These are phyloP conservation scores for Octodon degus DNA, from an alignment of 2,113 vertebrate genomes.

Conservation along the genomic window DNA sequence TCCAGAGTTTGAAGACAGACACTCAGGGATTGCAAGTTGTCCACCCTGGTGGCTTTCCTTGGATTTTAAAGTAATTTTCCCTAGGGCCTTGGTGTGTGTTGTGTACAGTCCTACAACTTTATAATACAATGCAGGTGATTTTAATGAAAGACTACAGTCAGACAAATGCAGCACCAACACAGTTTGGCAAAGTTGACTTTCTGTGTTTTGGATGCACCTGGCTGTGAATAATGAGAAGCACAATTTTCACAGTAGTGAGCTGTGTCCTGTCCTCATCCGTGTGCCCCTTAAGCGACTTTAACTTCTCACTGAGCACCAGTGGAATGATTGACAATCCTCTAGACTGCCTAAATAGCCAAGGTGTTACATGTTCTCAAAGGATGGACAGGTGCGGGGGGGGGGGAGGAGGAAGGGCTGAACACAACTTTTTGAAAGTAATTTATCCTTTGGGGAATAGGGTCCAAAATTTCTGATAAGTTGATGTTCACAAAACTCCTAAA, in stretches of 20 bases:
- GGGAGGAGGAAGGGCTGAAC: constrained; percentile 71
- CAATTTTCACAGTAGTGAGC: constrained; percentile 94
- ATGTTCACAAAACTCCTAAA: constrained; percentile 77
- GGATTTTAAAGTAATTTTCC: constrained; percentile 85
- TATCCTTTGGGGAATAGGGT: constrained; percentile 88
- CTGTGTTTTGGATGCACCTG: constrained; percentile 91
- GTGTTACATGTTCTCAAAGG: constrained; percentile 90
- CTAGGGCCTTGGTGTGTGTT: constrained; percentile 89
- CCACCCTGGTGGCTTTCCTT: constrained; percentile 73
- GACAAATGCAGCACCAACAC: constrained; percentile 92
- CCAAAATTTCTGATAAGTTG: constrained; percentile 87
- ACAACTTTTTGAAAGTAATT: constrained; percentile 82
- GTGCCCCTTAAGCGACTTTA: constrained; percentile 87
- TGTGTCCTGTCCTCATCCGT: constrained; percentile 92
- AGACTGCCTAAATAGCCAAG: constrained; percentile 86
- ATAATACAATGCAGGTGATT: constrained; percentile 90
- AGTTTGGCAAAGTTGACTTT: constrained; percentile 91
- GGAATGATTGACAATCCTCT: constrained; percentile 89
- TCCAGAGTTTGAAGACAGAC: constrained; percentile 83
- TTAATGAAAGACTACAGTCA: constrained; percentile 93
- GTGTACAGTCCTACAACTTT: constrained; percentile 88
- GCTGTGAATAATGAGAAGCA: constrained; percentile 92
- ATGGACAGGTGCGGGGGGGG: constrained; percentile 55
- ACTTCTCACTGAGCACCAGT: constrained; percentile 89
- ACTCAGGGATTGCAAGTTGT: constrained; percentile 90